Evolutionary conservation across 2,797 vertebrate species (phyloP).

Genomic region (Lophura swinhoii): DNA sequence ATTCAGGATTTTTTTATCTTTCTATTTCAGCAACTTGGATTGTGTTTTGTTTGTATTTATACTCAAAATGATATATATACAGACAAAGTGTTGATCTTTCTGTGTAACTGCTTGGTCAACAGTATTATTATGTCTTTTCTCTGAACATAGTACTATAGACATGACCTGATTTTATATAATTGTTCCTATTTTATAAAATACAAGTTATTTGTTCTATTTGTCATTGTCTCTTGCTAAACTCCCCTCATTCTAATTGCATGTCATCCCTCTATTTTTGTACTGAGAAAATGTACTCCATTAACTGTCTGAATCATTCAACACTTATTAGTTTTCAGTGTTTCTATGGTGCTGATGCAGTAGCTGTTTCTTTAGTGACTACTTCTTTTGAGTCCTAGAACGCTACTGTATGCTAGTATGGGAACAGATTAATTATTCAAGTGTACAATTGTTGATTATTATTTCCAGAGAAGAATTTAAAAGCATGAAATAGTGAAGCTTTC

Average conservation of each 20-base stretch:
- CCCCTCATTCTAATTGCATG: background rate
- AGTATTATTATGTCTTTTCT: background rate
- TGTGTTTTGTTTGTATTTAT: background rate
- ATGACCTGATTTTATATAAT: background rate
- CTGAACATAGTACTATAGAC: background rate
- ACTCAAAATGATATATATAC: background rate
- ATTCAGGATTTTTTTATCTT: background rate
- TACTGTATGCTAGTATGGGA: background rate
- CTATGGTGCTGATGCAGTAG: background rate
- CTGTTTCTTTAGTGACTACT: background rate
- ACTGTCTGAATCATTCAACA: background rate
- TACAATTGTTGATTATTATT: background rate
- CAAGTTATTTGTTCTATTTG: background rate
- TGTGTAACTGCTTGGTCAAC: background rate
- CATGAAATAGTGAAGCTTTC: background rate
- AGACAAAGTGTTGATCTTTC: background rate
- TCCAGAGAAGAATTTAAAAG: background rate
- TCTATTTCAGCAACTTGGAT: background rate
- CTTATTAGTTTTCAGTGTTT: background rate
- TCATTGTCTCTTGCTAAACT: background rate
- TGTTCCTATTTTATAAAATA: background rate
- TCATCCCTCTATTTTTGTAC: background rate
- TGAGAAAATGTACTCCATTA: background rate
- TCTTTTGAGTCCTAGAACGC: background rate
- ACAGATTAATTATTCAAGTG: background rate